Percentiles rank a stretch among this genome's conserved stretches.
These are phyloP conservation scores for Gymnarchus niloticus DNA, from an alignment of 2,113 vertebrate genomes.

Conservation along the genomic window DNA sequence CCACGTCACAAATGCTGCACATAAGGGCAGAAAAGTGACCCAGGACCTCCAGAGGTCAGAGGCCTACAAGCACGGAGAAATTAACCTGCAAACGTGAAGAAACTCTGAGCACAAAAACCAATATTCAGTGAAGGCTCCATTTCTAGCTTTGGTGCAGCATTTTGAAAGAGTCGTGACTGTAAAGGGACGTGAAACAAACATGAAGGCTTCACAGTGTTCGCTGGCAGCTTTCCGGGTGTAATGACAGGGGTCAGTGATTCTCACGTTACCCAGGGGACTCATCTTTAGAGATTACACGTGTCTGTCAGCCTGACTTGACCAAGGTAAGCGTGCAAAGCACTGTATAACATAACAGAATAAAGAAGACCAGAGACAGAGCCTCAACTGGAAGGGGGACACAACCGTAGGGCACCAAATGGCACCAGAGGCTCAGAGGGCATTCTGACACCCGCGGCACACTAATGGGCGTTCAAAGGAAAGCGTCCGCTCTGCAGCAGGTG, in stretches of 20 bases:
- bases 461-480: neutral
- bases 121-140: neutral
- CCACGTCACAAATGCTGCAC: neutral
- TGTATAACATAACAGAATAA: neutral
- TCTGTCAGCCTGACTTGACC: too few relatives aligned
- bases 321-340: neutral
- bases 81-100: neutral
- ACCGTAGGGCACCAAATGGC: neutral
- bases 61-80: too few relatives aligned
- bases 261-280: too few relatives aligned
- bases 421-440: neutral
- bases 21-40: too few relatives aligned
- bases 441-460: neutral
- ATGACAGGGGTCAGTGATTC: too few relatives aligned
- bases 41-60: neutral
- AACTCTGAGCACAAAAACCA: neutral
- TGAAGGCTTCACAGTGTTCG: too few relatives aligned
- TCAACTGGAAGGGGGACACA: too few relatives aligned
- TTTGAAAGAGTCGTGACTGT: neutral
- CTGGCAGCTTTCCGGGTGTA: too few relatives aligned
- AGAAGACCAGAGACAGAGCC: neutral
- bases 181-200: too few relatives aligned
- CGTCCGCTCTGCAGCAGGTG: neutral
- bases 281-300: too few relatives aligned
- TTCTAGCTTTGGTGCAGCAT: neutral